Base-by-base conservation (phyloP, 2,888 invertebrate genomes). In the Ethmia dodecea region DNA sequence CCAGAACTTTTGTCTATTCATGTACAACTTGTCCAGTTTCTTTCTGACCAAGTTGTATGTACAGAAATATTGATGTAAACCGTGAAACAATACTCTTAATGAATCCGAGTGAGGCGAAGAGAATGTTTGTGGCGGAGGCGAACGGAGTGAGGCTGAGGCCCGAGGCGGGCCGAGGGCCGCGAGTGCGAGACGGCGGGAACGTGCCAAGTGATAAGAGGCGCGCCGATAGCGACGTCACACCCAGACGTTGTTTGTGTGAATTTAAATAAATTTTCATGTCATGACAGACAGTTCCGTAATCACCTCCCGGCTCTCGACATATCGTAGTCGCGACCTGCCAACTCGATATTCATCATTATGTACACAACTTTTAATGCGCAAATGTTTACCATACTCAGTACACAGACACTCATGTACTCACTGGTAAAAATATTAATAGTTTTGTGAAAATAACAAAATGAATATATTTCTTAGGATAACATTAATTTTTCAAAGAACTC, bases 181-280 rank as follows among this genome's bases (percentile, higher is more conserved):
- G 45, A 42, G 42, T 49, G 76, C 78, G 78, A 78, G 81, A 79
- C 81, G 69, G 70, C 74, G 79, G 72, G 78, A 83, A 75, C 83
- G 79, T 84, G 84, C 84, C 84, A 84, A 86, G 83, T 84, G 84
- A 86, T 86, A 86, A 86, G 83, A 80, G 73, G 78, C 79, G 83
- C 78, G 78, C 80, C 83, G 84, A 84, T 84, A 83, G 78, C 80
- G 69, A 84, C 86, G 84, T 84, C 84, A 84, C 80, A 75, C 83
- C 84, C 86, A 86, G 86, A 86, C 86, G 83, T 77, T 86, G 83
- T 84, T 86, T 84, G 83, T 83, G 83, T 83, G 80, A 83, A 84
- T 84, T 84, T 84, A 81, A 86, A 86, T 84, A 86, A 79, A 84
- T 84, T 83, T 83, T 83, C 84, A 80, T 84, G 83, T 83, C 84